Percentiles rank a stretch among this genome's conserved stretches.
Conservation (phyloP, 2,113 vertebrate genomes). For the Cyrtonyx montezumae region DNA sequence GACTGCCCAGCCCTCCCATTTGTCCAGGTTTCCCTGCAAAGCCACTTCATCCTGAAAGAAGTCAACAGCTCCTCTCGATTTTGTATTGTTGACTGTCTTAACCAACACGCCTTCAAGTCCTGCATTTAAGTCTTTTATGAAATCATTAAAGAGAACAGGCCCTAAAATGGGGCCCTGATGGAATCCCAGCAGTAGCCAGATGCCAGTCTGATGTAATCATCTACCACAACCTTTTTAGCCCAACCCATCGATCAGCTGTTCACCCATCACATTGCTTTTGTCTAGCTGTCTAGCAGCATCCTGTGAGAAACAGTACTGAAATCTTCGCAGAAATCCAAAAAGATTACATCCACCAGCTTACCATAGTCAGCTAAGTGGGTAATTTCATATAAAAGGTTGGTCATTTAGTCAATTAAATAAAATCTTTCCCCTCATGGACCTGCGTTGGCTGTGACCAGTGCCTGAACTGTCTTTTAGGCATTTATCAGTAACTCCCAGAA, state of each 20-base stretch:
- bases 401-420: neutral
- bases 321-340: neutral
- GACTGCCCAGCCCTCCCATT: neutral
- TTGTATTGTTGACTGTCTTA: neutral
- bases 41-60: neutral
- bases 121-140: neutral
- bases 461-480: neutral
- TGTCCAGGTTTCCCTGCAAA: neutral
- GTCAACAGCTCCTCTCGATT: neutral
- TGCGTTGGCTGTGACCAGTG: neutral
- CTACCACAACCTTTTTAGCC: neutral
- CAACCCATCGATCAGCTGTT: neutral
- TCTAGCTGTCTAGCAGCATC: neutral
- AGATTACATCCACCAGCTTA: neutral
- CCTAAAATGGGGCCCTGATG: neutral
- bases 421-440: neutral
- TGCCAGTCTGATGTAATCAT: neutral
- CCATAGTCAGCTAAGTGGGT: neutral
- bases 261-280: neutral
- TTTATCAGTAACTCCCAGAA: neutral
- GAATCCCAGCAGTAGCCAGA: neutral
- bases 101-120: neutral
- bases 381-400: neutral
- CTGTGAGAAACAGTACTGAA: neutral
- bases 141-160: neutral